These are phyloP conservation scores for Anguilla japonica DNA, from an alignment of 2,113 vertebrate species.

Conservation along the genomic window DNA sequence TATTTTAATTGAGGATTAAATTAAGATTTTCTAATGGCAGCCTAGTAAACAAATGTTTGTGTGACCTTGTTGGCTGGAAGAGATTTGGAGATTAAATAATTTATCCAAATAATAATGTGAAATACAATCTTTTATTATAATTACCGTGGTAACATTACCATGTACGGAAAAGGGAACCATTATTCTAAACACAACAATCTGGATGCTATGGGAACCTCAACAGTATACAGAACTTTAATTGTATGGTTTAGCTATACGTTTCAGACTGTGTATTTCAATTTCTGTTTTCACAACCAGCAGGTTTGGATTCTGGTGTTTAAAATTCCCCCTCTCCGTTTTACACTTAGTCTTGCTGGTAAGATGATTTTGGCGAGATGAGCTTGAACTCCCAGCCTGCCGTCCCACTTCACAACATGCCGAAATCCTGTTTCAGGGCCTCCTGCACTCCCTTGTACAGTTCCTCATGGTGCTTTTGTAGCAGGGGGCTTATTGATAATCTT, in stretches of 20 bases:
- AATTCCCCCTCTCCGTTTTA: too few relatives aligned
- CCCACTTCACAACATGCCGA: not conserved
- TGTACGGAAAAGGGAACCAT: not conserved
- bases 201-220: constrained; percentile 1
- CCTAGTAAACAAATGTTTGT: not conserved
- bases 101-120: not conserved
- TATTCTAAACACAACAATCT: not conserved
- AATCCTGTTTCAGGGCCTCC: not conserved
- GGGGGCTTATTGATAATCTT: not conserved
- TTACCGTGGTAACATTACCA: not conserved
- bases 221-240: not conserved
- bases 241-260: not conserved
- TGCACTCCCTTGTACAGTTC: too few relatives aligned
- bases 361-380: too few relatives aligned
- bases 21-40: not conserved
- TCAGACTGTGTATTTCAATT: too few relatives aligned
- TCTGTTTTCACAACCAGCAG: too few relatives aligned
- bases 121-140: not conserved
- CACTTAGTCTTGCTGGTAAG: too few relatives aligned
- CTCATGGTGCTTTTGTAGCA: not conserved
- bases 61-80: not conserved
- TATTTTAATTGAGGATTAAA: too few relatives aligned
- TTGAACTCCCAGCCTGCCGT: not conserved
- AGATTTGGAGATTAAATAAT: not conserved
- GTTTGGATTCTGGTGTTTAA: too few relatives aligned